Conservation (phyloP, 2,797 vertebrate genomes). For the Micropoecilia bifurca region DNA sequence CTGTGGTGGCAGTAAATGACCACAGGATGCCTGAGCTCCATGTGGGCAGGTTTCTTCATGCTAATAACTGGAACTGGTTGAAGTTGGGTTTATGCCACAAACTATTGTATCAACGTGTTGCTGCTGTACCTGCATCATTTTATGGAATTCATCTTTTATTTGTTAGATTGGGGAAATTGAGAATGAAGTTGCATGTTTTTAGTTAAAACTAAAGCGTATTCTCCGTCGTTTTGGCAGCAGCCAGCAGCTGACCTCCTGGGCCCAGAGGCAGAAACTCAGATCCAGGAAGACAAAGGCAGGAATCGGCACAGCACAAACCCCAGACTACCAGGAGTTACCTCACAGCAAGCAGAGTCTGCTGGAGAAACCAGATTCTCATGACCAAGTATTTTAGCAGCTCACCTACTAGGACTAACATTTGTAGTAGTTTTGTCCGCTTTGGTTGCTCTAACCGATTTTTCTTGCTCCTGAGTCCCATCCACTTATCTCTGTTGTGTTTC, state of each 20-base stretch:
- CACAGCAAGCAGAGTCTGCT: conserved; percentile 25
- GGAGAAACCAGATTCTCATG: conserved; percentile 59
- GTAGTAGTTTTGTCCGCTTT: conserved; percentile 19
- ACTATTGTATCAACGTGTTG: neutral
- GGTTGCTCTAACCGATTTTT: neutral
- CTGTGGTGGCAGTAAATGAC: neutral
- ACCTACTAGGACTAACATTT: neutral
- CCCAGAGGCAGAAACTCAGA: conserved; percentile 87
- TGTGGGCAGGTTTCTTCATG: neutral
- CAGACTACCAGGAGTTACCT: conserved; percentile 44
- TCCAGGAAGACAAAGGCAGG: conserved; percentile 78
- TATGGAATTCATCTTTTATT: neutral
- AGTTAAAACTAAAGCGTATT: neutral
- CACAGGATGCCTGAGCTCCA: neutral
- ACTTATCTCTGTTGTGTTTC: conserved; percentile 59
- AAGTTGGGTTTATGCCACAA: neutral
- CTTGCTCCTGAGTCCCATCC: conserved; percentile 27
- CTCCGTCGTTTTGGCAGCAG: conserved; percentile 58
- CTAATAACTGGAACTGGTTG: no score
- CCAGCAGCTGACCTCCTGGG: conserved; percentile 93
- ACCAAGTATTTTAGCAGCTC: conserved; percentile 53
- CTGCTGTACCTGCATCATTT: neutral
- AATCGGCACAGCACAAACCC: conserved; percentile 36
- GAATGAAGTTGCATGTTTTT: neutral
- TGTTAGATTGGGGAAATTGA: neutral